Base-by-base conservation (phyloP, 2,797 vertebrate genomes). In the Lagocephalus sceleratus region DNA sequence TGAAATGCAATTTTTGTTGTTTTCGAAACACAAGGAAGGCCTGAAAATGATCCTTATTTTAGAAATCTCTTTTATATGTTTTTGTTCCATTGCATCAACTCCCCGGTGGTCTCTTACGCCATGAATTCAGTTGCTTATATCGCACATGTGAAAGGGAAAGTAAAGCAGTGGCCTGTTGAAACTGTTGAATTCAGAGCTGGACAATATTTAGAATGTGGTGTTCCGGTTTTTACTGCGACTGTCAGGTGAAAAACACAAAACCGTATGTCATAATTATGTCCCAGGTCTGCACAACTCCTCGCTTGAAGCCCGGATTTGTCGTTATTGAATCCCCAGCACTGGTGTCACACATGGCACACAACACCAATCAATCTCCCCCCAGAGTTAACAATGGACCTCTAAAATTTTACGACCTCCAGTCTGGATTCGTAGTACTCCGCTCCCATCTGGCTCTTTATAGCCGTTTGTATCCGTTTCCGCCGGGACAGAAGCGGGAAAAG, bases 1-100 rank as follows among this genome's bases (percentile, higher is more conserved):
- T 78, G 87, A 87, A 89, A 90, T 64, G 20, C 57, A 54, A 62
- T 65, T 76, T 75, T 68, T 83, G 60, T 78, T 83, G 66, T 81
- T 69, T n/a, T 75, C 57, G 73, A 75, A 76, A 25, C 60, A 51
- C 57, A 71, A 70, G 71, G 49, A 57, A 52, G 32, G 11, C 10
- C 11, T 12, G 12, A 42, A 19, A 42, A 42, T 57, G 41, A 39
- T 41, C 35, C 17, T 38, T 21, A 9, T 42, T 6, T 60, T 20
- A 46, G 16, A 54, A 57, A 38, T 41, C 25, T 42, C 25, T 63
- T 55, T 60, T 35, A 35, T 35, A 55, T 58, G 46, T 66, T 74
- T 78, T 54, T 57, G 10, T 44, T 44, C 40, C 17, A 45, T 82
- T 79, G 55, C 73, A 64, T 78, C 78, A 84, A 46, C 39, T 54